Base-by-base conservation (phyloP, 1,140 invertebrate species). In the Acromyrmex charruanus region DNA sequence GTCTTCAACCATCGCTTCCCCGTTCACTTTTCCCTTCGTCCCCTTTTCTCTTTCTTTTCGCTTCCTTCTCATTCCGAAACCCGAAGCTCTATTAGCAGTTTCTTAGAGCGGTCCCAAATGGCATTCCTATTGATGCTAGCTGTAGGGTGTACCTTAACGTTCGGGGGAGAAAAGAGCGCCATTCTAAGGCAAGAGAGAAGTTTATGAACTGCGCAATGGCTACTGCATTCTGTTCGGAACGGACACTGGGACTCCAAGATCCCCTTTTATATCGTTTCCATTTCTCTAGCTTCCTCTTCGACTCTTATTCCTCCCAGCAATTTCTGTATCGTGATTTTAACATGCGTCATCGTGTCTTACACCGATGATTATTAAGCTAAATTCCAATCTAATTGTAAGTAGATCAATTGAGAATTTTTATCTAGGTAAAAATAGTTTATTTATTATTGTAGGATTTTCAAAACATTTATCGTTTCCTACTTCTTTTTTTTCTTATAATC, bases 181-280 rank as follows among this genome's bases (percentile, higher is more conserved):
- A 75, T 90, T 92, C 89, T 79, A 80, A 86, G 69, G 81, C 87
- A 79, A 69, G 75, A 92, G 91, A 88, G 86, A 91, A 92, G 87
- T 92, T 92, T 92, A 92, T 92, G 88, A 90, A 91, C 91, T 92
- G 90, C 72, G 90, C 91, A 90, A 92, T 88, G 87, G 91, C 90
- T 82, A 90, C 85, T 92, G 88, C 87, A 90, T 90, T 92, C 86
- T 87, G 80, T 82, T 80, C 82, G 72, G 82, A 61, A 71, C 88
- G 86, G 84, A 89, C 89, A 87, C 69, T 72, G 14, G 86, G 63
- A 58, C 65, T 91, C 63, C 68, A 69, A 74, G 59, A 74, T 91
- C 77, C 85, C 79, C 81, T 65, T 89, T 89, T 85, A 85, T 81
- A 84, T 85, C 75, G 58, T 58, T 74, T 87, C 63, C 85, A 58